Conservation (phyloP, 2,797 vertebrate genomes). For the Sebastes cheni region DNA sequence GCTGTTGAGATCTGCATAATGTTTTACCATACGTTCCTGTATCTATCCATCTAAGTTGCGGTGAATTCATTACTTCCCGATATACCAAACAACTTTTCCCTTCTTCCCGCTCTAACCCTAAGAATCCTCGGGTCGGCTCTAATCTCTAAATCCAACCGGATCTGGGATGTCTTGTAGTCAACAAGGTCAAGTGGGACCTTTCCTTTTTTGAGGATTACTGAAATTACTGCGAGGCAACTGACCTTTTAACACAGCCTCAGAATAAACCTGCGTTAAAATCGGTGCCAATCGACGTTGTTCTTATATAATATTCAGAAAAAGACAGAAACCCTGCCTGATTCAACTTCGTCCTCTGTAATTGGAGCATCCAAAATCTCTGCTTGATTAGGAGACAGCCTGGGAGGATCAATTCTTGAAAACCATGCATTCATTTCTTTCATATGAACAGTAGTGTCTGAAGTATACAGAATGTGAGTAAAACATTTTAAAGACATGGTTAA, state of each 20-base stretch:
- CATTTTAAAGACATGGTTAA: neutral
- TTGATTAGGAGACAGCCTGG: neutral
- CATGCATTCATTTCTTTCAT: neutral
- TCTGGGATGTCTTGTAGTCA: neutral
- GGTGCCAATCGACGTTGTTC: neutral
- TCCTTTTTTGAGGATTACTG: neutral
- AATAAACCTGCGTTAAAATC: neutral
- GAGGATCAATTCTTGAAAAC: neutral
- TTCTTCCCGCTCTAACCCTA: neutral
- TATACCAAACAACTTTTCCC: neutral
- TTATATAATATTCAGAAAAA: neutral
- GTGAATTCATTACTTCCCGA: neutral
- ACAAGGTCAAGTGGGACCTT: neutral
- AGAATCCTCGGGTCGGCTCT: neutral
- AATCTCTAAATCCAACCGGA: neutral
- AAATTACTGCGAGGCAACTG: neutral
- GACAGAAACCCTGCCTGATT: neutral
- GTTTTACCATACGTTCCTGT: neutral
- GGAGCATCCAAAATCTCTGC: neutral
- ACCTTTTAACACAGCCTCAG: neutral
- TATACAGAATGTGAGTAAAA: neutral
- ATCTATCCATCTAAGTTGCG: neutral
- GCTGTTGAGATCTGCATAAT: too few relatives aligned
- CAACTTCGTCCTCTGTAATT: neutral
- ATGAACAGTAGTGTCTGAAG: neutral